A percentile compares a stretch with the other conserved stretches of the same genome.
Evolutionary conservation across 2,888 invertebrate species (phyloP).

Genomic region (Drosophila suboccidentalis): DNA sequence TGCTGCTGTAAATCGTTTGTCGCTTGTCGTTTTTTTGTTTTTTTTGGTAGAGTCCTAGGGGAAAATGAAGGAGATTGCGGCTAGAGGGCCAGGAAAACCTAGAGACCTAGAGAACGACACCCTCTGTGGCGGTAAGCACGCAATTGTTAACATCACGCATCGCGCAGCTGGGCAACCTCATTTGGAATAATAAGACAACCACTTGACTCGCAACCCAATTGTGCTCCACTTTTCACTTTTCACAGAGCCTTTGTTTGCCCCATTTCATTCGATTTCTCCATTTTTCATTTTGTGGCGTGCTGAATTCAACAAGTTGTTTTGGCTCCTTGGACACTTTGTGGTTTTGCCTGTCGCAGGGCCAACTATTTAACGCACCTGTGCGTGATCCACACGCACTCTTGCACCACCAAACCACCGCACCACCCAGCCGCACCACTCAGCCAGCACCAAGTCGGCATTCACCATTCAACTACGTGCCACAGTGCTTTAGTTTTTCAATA

Average conservation of each 20-base stretch:
- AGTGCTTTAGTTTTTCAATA: constrained; percentile 47
- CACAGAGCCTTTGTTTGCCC: too few relatives aligned
- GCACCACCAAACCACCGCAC: neutral
- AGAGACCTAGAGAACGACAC: neutral
- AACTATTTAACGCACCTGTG: constrained; percentile 39
- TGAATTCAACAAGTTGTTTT: constrained; percentile 39
- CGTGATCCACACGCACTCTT: constrained; percentile 25
- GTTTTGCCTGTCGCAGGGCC: neutral
- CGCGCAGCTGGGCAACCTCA: constrained; percentile 62
- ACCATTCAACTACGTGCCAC: constrained; percentile 44
- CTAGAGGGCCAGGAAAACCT: neutral
- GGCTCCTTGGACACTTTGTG: constrained; percentile 18
- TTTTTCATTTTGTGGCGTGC: too few relatives aligned
- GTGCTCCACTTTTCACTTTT: constrained; percentile 34
- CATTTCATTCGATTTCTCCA: neutral
- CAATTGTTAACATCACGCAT: constrained; percentile 63
- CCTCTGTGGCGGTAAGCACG: constrained; percentile 37
- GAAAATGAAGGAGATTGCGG: constrained; percentile 9
- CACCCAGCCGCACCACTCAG: neutral
- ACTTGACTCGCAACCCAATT: constrained; percentile 19
- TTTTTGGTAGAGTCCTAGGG: neutral
- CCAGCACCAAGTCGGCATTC: neutral
- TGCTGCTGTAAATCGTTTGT: constrained; percentile 51
- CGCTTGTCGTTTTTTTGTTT: neutral
- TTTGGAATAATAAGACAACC: constrained; percentile 39